phyloP scores from a whole-genome alignment of 2,888 invertebrate genomes.

The Ormyrus nitidulus region DNA sequence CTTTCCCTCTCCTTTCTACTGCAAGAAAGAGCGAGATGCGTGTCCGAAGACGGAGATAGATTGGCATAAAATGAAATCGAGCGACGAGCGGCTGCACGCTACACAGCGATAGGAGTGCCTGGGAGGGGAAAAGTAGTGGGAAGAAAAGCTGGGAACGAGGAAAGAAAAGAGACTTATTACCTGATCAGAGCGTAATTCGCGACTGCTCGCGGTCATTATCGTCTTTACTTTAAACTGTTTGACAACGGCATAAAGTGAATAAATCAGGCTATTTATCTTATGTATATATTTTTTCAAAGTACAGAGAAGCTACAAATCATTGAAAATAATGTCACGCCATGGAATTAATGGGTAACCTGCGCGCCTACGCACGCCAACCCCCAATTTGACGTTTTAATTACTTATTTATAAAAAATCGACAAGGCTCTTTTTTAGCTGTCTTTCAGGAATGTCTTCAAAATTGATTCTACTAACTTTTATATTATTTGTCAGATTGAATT shows the following conservation, averaged over 20 bases:
- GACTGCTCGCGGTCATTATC: constrained; percentile 40
- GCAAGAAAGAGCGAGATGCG: constrained; percentile 7
- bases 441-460: too few relatives aligned
- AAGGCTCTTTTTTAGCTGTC: too few relatives aligned
- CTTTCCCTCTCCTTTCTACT: background rate
- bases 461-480: too few relatives aligned
- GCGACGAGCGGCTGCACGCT: constrained; percentile 27
- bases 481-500: too few relatives aligned
- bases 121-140: constrained; percentile 38
- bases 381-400: too few relatives aligned
- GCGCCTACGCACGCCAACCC: too few relatives aligned
- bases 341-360: too few relatives aligned
- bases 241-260: background rate
- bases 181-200: constrained; percentile 46
- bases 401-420: too few relatives aligned
- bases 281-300: background rate
- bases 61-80: constrained; percentile 62
- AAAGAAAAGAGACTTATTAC: constrained; percentile 53
- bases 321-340: too few relatives aligned
- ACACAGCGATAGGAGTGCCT: background rate
- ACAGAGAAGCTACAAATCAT: too few relatives aligned
- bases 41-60: constrained; percentile 60
- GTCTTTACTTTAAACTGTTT: constrained; percentile 36
- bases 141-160: constrained; percentile 37
- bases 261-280: background rate